Conservation (phyloP, 2,113 vertebrate genomes). For the Channa maculata region DNA sequence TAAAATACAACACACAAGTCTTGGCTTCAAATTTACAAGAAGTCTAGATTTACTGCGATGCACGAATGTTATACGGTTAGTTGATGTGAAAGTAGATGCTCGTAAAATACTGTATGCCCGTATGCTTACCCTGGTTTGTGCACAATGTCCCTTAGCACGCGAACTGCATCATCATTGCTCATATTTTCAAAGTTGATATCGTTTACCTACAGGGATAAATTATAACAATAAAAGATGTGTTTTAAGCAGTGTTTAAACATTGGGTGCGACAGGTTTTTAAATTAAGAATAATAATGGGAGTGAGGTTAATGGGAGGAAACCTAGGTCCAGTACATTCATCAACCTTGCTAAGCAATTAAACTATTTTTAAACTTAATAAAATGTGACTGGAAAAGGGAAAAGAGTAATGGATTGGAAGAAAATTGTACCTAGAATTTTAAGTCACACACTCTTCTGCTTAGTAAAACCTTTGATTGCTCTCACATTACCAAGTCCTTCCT, state of each 20-base stretch:
- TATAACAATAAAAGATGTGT: not conserved
- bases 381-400: not conserved
- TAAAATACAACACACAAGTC: slow-evolving; percentile 5
- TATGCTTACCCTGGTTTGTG: slow-evolving; percentile 93
- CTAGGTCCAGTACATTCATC: too few relatives aligned
- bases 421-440: not conserved
- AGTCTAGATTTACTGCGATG: too few relatives aligned
- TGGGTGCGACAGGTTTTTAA: too few relatives aligned
- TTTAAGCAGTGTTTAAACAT: too few relatives aligned
- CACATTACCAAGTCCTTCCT: slow-evolving; percentile 7
- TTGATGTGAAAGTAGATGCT: too few relatives aligned
- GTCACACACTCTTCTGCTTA: not conserved
- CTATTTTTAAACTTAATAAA: too few relatives aligned
- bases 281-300: too few relatives aligned
- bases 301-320: too few relatives aligned
- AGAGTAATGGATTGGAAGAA: not conserved
- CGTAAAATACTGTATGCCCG: too few relatives aligned
- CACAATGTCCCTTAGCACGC: slow-evolving; percentile 95
- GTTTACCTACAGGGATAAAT: slow-evolving; percentile 87
- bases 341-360: too few relatives aligned
- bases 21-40: slow-evolving; percentile 5
- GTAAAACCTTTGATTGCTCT: not conserved
- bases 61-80: too few relatives aligned
- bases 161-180: slow-evolving; percentile 97
- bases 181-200: slow-evolving; percentile 99